Conservation (phyloP, 2,113 vertebrate species). For the Calyptomena viridis region DNA sequence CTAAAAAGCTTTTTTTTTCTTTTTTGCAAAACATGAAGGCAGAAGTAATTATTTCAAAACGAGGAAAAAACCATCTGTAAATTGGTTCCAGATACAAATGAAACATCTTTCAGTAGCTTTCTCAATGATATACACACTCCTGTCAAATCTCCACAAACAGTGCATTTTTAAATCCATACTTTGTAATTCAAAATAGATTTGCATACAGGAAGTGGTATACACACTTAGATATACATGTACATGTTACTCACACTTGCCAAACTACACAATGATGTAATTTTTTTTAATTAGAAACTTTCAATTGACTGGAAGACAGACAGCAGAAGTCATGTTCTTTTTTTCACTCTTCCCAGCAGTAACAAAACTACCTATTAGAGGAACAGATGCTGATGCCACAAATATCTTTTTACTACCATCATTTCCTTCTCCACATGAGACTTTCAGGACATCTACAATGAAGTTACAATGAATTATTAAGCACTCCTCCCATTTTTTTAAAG, state of each 20-base stretch:
- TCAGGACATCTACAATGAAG: background rate
- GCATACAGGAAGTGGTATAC: slow-evolving; percentile 7
- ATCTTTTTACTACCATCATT: slow-evolving; percentile 26
- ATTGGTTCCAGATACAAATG: slow-evolving; percentile 7
- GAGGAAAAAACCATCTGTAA: background rate
- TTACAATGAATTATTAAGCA: background rate
- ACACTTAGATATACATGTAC: background rate
- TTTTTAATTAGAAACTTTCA: slow-evolving; percentile 40
- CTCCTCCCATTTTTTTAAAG: background rate
- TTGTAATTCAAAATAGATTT: slow-evolving; percentile 30
- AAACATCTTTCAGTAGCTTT: slow-evolving; percentile 14
- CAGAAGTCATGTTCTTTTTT: slow-evolving; percentile 31
- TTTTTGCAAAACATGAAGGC: background rate
- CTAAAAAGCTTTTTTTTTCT: background rate
- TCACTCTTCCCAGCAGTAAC: slow-evolving; percentile 18
- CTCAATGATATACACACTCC: background rate
- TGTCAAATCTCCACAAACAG: background rate
- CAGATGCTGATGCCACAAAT: slow-evolving; percentile 17
- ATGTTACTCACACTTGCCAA: slow-evolving; percentile 14
- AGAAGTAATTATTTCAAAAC: slow-evolving; percentile 34
- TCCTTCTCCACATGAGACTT: background rate
- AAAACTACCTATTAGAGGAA: slow-evolving; percentile 31
- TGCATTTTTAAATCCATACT: background rate
- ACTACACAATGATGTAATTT: slow-evolving; percentile 14
- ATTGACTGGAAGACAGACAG: slow-evolving; percentile 32